phyloP scores from a whole-genome alignment of 2,888 invertebrate genomes.

The Cosmorhoe ocellata region DNA sequence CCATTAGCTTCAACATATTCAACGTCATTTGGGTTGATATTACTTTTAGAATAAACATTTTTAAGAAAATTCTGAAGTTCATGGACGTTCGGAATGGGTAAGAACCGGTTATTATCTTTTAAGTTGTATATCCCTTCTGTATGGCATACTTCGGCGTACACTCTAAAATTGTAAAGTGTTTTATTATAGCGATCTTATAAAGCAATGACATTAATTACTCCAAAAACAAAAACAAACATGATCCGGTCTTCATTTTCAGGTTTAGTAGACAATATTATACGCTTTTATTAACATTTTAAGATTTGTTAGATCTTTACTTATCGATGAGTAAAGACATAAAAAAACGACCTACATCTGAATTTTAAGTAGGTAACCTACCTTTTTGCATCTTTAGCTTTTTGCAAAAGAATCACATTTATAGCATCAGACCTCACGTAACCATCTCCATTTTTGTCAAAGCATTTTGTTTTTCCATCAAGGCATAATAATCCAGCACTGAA shows the following conservation, averaged over 20 bases:
- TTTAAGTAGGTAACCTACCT: too few species aligned
- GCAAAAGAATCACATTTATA: conserved; percentile 84
- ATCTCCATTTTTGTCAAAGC: conserved; percentile 89
- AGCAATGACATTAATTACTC: too few species aligned
- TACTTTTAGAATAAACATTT: conserved; percentile 83
- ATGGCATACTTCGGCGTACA: conserved; percentile 57
- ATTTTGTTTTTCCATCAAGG: conserved; percentile 89
- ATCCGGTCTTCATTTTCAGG: too few species aligned
- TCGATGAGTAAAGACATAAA: too few species aligned
- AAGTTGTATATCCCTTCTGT: conserved; percentile 44
- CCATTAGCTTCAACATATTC: conserved; percentile 92
- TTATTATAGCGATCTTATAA: too few species aligned
- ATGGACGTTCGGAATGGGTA: conserved; percentile 36
- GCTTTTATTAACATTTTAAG: too few species aligned
- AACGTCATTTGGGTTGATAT: conserved; percentile 85
- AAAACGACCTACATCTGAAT: too few species aligned
- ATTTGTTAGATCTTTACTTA: too few species aligned
- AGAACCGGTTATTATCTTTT: conserved; percentile 11
- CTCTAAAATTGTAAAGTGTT: too few species aligned
- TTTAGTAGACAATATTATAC: too few species aligned
- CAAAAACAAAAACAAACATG: too few species aligned
- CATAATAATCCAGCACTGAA: conserved; percentile 45
- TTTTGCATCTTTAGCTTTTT: conserved; percentile 83
- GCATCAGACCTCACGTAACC: conserved; percentile 90
- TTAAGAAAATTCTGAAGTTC: conserved; percentile 75